These are phyloP conservation scores for Ellobius talpinus DNA, from an alignment of 2,113 vertebrate species.

Conservation along the genomic window DNA sequence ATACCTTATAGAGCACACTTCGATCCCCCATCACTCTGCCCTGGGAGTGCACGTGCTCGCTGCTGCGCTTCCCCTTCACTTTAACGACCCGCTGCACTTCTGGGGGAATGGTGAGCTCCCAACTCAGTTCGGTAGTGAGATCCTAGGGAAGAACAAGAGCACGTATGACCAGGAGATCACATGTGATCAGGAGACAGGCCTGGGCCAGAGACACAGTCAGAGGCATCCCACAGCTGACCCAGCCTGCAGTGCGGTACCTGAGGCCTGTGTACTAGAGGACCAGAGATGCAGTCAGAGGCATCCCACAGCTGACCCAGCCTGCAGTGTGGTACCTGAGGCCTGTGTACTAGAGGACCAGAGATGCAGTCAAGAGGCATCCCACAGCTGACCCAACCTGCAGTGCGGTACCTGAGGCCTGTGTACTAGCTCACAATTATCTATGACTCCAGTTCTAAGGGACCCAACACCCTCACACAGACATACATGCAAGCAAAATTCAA, in stretches of 20 bases:
- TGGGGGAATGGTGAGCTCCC: constrained; percentile 93
- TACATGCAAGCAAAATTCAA: no score
- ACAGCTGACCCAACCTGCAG: neutral
- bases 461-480: no score
- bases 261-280: neutral
- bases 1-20: constrained; percentile 98
- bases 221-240: neutral
- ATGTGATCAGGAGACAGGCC: neutral
- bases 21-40: constrained; percentile 99
- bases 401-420: neutral
- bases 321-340: no score
- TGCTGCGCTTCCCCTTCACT: constrained; percentile 95
- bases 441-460: no score
- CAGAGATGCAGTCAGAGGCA: neutral
- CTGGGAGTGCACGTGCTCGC: constrained; percentile 98
- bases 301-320: neutral
- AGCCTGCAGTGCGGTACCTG: neutral
- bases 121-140: constrained; percentile 93
- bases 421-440: neutral
- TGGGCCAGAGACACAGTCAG: neutral
- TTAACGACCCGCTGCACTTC: constrained; percentile 94
- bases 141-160: constrained; percentile 87
- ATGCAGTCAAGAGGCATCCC: neutral
- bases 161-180: neutral
- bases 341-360: neutral